Evolutionary conservation across 2,888 invertebrate genomes (phyloP).

Genomic region (Pristionchus maxplancki): DNA sequence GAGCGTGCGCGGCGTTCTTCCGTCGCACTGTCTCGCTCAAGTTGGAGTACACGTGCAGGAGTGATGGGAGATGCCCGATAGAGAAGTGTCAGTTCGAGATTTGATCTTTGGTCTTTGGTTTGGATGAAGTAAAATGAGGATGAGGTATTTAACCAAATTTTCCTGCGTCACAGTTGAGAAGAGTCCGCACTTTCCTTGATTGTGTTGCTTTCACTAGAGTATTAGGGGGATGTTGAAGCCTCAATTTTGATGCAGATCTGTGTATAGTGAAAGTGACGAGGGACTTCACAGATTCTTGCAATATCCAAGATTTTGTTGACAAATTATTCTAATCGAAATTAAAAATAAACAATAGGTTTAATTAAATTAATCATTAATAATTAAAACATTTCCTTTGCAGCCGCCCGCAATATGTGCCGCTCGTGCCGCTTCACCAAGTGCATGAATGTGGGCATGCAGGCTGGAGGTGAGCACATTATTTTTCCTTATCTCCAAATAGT

Average conservation of each 20-base stretch:
- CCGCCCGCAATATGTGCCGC: slow-evolving; percentile 73
- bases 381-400: slow-evolving; percentile 59
- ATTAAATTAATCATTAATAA: background rate
- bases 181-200: background rate
- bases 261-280: too few species aligned
- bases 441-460: slow-evolving; percentile 70
- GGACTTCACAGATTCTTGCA: background rate
- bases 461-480: slow-evolving; percentile 58
- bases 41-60: slow-evolving; percentile 68
- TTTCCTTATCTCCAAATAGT: background rate
- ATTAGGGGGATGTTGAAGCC: too few species aligned
- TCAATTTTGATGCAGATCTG: background rate
- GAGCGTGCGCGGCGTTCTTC: slow-evolving; percentile 72
- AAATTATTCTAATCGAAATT: too few species aligned
- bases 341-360: too few species aligned
- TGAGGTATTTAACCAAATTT: too few species aligned
- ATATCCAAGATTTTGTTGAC: too few species aligned
- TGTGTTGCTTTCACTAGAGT: background rate
- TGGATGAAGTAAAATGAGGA: too few species aligned
- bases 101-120: background rate
- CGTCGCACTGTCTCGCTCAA: slow-evolving; percentile 73
- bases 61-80: slow-evolving; percentile 65
- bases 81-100: slow-evolving; percentile 63
- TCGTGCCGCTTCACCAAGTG: slow-evolving; percentile 72
- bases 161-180: background rate